Evolutionary conservation across 2,113 vertebrate species (phyloP).

Genomic region (Loxodonta africana): DNA sequence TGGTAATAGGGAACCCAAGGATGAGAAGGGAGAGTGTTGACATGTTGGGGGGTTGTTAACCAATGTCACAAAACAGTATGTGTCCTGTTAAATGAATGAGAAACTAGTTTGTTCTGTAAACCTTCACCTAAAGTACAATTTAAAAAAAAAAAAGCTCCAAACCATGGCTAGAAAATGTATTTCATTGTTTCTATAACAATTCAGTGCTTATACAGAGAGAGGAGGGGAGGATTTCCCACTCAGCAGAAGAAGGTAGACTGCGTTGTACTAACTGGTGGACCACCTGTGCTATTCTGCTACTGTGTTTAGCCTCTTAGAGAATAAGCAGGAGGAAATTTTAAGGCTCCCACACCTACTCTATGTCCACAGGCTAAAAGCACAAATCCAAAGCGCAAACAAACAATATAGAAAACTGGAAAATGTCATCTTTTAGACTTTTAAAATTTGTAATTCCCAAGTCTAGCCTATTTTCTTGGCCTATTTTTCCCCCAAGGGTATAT

Average conservation of each 20-base stretch:
- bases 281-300: not conserved
- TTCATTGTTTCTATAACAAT: not conserved
- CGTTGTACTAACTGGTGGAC: not conserved
- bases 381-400: not conserved
- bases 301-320: not conserved
- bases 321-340: not conserved
- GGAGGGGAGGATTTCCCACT: not conserved
- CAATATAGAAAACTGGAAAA: not conserved
- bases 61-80: no score
- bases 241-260: not conserved
- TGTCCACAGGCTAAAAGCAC: not conserved
- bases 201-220: not conserved
- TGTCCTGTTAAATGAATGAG: no score
- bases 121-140: no score
- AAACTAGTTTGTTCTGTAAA: no score
- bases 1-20: no score
- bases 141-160: not conserved
- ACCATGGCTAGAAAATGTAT: not conserved
- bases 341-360: not conserved
- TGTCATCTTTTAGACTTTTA: not conserved
- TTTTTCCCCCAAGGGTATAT: not conserved
- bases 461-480: not conserved
- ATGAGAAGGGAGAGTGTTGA: no score
- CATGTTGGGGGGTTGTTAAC: no score
- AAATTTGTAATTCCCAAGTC: not conserved